Evolutionary conservation across 2,797 vertebrate species (phyloP), one percentile per base, ranked within the genome.

Genomic region (Anomalospiza imberbis): DNA sequence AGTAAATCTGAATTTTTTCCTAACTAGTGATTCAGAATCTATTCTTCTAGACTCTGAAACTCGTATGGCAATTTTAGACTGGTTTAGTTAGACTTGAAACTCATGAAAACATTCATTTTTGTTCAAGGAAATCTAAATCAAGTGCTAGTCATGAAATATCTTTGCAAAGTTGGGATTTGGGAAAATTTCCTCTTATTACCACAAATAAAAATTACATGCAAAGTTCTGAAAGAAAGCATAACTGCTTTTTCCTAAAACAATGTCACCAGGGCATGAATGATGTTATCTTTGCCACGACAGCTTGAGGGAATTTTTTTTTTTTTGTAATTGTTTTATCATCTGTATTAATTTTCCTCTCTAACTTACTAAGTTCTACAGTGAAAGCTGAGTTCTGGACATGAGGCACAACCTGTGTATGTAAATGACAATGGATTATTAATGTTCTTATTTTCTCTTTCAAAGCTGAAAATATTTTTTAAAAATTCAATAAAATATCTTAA

Each of bases 241-340:
- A n/a, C 13, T 24, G 1, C 2, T 83, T 85, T 85, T 80, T 44
- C 31, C 58, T 67, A n/a, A 32, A 84, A 54, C 15, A 38, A 18
- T 57, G 21, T 28, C 25, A 65, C 10, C 47, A 25, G 9, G 4
- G 2, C 10, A 42, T 5, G 13, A 31, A 81, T 17, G 13, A 34
- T 72, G 2, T 17, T 40, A 53, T 12, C 5, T 91, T 70, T 66
- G 54, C 36, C 8, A 54, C 1, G 2, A 71, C 2, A 73, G 12
- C 8, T 50, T 53, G 32, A 53, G 32, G 11, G 26, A 76, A 2
- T 20, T 29, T 24, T 63, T 38, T 54, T 71, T 55, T n/a, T 63
- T 5, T 4, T 0, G 0, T n/a, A 76, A 54, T n/a, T 63, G 1
- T 4, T 4, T 1, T 66, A 28, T 70, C 29, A 70, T 17, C 9